These are phyloP conservation scores for Matsumyia berberina DNA, from an alignment of 2,888 invertebrate genomes.

Conservation along the genomic window DNA sequence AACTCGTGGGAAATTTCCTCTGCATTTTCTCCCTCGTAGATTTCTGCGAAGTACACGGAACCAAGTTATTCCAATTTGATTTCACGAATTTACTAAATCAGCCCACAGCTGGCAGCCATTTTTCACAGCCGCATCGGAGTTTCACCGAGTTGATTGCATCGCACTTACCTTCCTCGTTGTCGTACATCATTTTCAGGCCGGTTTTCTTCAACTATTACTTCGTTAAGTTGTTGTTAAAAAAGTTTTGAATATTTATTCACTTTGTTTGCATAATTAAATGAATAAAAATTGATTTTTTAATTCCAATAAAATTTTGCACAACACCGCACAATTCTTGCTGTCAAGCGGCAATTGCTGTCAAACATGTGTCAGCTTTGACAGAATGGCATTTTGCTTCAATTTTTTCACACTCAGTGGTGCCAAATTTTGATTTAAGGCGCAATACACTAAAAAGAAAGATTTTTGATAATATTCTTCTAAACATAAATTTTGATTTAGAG, in stretches of 20 bases:
- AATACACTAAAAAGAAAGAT: constrained; percentile 12
- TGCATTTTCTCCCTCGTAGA: constrained; percentile 93
- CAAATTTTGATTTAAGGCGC: background rate
- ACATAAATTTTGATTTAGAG: too few species aligned
- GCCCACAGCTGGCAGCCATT: constrained; percentile 41
- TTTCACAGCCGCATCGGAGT: constrained; percentile 13
- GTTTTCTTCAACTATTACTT: constrained; percentile 57
- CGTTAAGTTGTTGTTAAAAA: background rate
- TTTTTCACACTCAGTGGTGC: background rate
- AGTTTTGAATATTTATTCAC: background rate
- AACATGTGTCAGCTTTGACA: constrained; percentile 36
- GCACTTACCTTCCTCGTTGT: constrained; percentile 83
- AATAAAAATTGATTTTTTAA: background rate
- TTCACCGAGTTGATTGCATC: background rate
- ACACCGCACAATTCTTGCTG: constrained; percentile 13
- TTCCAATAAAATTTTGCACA: background rate
- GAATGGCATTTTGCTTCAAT: background rate
- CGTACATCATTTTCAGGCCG: constrained; percentile 81
- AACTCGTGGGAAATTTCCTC: constrained; percentile 98
- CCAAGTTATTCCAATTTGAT: background rate
- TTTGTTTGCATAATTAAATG: constrained; percentile 30
- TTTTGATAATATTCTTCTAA: too few species aligned
- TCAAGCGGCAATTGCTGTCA: constrained; percentile 28
- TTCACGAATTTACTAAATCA: constrained; percentile 21
- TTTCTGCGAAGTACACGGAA: constrained; percentile 79